These are phyloP conservation scores for Miltochrista miniata DNA, from an alignment of 2,888 invertebrate genomes.

Conservation along the genomic window DNA sequence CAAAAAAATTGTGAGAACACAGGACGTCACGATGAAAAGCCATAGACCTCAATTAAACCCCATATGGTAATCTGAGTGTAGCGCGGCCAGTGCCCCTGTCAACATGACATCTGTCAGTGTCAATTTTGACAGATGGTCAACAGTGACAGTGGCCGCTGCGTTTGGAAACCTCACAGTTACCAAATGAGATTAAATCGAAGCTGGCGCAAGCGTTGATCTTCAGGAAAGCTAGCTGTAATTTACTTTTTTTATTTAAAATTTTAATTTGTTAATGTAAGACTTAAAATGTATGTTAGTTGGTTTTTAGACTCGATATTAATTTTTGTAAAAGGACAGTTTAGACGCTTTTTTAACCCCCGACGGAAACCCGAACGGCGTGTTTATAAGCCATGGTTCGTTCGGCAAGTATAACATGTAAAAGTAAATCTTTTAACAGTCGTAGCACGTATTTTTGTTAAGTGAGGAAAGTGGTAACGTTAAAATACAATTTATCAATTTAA, in stretches of 20 bases:
- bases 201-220: conserved; percentile 70
- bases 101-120: conserved; percentile 41
- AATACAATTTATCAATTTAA: too few relatives aligned
- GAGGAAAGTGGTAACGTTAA: too few relatives aligned
- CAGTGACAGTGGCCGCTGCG: conserved; percentile 51
- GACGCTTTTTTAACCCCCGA: too few relatives aligned
- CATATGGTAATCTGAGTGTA: conserved; percentile 93
- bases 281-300: not conserved
- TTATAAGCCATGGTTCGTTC: too few relatives aligned
- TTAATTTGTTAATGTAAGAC: not conserved
- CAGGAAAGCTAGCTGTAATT: conserved; percentile 15
- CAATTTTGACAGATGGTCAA: conserved; percentile 20
- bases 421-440: too few relatives aligned
- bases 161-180: conserved; percentile 95
- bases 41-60: conserved; percentile 87
- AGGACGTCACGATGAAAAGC: conserved; percentile 80
- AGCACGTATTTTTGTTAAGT: too few relatives aligned
- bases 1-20: conserved; percentile 57
- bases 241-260: not conserved
- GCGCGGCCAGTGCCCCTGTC: conserved; percentile 49
- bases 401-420: too few relatives aligned
- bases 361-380: too few relatives aligned
- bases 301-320: too few relatives aligned
- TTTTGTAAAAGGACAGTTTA: too few relatives aligned
- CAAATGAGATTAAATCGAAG: conserved; percentile 97